A percentile compares a stretch with the other conserved stretches of the same genome.
These are phyloP conservation scores for Pangasius macronema DNA, from an alignment of 2,797 vertebrate genomes.

Conservation along the genomic window DNA sequence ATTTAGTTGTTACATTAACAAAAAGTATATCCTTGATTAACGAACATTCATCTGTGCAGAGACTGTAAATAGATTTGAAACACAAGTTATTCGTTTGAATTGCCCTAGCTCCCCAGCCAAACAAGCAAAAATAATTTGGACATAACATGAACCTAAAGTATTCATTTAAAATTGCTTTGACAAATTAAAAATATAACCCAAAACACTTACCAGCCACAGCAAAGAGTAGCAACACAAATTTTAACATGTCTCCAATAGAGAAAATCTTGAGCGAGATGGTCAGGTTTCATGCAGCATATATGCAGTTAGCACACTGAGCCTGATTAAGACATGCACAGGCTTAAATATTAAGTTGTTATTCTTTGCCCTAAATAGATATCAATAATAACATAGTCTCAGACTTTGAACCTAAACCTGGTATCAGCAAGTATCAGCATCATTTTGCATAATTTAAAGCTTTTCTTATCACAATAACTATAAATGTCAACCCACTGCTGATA, in stretches of 20 bases:
- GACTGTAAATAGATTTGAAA: neutral
- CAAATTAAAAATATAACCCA: neutral
- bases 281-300: neutral
- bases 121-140: neutral
- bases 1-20: neutral
- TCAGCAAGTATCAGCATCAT: slow-evolving; percentile 1
- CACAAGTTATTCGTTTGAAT: neutral
- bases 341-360: slow-evolving; percentile 25
- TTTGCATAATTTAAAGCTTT: neutral
- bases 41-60: neutral
- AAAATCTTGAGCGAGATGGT: neutral
- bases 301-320: neutral
- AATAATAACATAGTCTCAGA: neutral
- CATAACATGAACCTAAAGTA: neutral
- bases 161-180: neutral
- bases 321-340: neutral
- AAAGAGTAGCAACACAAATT: slow-evolving; percentile 61
- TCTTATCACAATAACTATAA: slow-evolving; percentile 27
- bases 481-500: neutral
- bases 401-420: slow-evolving; percentile 9
- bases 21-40: neutral
- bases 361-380: slow-evolving; percentile 19
- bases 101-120: no score
- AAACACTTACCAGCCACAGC: slow-evolving; percentile 69
- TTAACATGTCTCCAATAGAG: slow-evolving; percentile 68